Evolutionary conservation across 1,140 invertebrate species (phyloP), one percentile per base, ranked within the genome.

Genomic region (Cheumatopsyche charites): DNA sequence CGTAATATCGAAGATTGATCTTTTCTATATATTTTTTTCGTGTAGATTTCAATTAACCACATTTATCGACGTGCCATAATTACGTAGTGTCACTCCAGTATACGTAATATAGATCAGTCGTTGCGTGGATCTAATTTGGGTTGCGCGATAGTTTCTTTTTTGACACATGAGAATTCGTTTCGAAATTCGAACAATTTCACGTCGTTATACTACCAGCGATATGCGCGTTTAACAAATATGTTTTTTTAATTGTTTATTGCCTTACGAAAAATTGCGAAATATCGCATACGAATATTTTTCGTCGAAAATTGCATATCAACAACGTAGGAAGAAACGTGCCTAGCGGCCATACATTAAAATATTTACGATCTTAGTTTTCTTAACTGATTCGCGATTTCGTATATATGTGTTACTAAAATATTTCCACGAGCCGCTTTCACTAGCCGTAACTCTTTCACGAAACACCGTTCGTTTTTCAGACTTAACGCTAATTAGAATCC

Each of bases 131-230:
- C 12, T 23, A 58, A 58, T 58, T 58, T 25, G 13, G 23, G 23
- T 58, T 58, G 55, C 23, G 55, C 55, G 55, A 58, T 23, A 12
- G 55, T 58, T 58, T 58, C 4, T 58, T 23, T 36, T 36, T 36
- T 36, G 29, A 36, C 19, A 58, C 21, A 58, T 58, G 55, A 58
- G 55, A 58, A 58, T 25, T 58, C 19, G 21, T 58, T 5, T 12
- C 21, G 55, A 12, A 58, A 58, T 58, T 25, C 19, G 0, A 58
- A 25, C 4, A 9, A 26, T 23, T 25, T 58, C 55, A 19, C 25
- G 9, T 58, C 55, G 55, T 58, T 58, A 21, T 25, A 12, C 9
- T 52, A 9, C 47, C 15, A 4, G 29, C 9, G 29, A 4, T 36
- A 36, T 36, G 29, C 29, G 9, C 29, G 9, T 36, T 36, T 36